Base-by-base conservation (phyloP, 2,888 invertebrate species). In the Leistus spinibarbis region DNA sequence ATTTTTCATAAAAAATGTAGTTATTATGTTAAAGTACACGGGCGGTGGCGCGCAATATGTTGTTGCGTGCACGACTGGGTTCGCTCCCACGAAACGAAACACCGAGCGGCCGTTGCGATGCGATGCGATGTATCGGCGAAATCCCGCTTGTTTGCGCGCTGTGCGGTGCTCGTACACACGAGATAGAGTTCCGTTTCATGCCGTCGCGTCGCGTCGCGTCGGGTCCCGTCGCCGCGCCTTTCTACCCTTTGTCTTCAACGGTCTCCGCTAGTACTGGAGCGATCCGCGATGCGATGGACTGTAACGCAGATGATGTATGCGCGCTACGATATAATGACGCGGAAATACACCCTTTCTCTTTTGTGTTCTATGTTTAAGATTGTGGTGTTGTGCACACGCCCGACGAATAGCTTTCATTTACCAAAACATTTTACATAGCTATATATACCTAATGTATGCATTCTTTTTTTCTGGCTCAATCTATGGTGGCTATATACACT, bases 1-100 rank as follows among this genome's bases (percentile, higher is more conserved):
- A 73, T 73, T 73, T 73, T 73, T 73, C 73, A 73, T 73, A 73
- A 73, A 73, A 73, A 73, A 73, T 73, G 73, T 73, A 73, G 73
- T 73, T 73, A 73, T 73, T 73, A 73, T 73, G 73, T 73, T 73
- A 67, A 62, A 67, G 73, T 60, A 73, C 67, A 67, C 60, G 22
- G 60, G 60, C 22, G 10, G 10, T 19, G 60, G 17, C 17, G 16
- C 20, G 19, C 10, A 60, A 22, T 60, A 60, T 40, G 40, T 40
- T 40, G n/a, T n/a, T n/a, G n/a, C n/a, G n/a, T n/a, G n/a, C n/a
- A n/a, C n/a, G n/a, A n/a, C n/a, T n/a, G n/a, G n/a, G n/a, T n/a
- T n/a, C n/a, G n/a, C n/a, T n/a, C 40, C 40, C 40, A 40, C 40
- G 40, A 40, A 40, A 7, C n/a, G n/a, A n/a, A n/a, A 24, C 24